These are phyloP conservation scores for Heptranchias perlo DNA, from an alignment of 2,113 vertebrate species.

Conservation along the genomic window DNA sequence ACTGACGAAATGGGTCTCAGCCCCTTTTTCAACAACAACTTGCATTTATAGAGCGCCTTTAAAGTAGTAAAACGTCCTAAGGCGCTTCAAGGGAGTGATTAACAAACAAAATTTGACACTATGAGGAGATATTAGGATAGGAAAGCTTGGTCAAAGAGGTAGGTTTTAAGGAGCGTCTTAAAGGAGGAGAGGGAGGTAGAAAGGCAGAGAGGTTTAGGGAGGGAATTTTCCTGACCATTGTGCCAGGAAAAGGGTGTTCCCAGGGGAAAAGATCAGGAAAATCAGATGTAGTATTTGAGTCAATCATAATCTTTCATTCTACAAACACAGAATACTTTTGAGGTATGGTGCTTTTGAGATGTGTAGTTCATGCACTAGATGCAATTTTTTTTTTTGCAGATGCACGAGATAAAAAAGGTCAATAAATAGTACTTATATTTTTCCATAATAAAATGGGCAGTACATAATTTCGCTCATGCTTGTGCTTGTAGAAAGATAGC, in stretches of 20 bases:
- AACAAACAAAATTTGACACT: too few species aligned
- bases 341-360: not conserved
- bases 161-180: too few species aligned
- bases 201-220: too few species aligned
- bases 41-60: too few species aligned
- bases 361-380: not conserved
- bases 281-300: not conserved
- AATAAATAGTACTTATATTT: not conserved
- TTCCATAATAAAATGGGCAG: not conserved
- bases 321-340: not conserved
- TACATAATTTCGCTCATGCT: not conserved
- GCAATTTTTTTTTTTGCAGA: not conserved
- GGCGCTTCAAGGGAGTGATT: too few species aligned
- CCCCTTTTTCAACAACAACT: too few species aligned
- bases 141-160: too few species aligned
- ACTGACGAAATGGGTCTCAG: too few species aligned
- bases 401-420: not conserved
- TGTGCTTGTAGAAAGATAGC: not conserved
- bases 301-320: not conserved
- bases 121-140: not conserved
- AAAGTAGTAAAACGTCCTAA: too few species aligned
- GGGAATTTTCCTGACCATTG: not conserved
- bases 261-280: not conserved
- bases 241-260: not conserved
- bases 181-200: too few species aligned